phyloP scores from a whole-genome alignment of 2,113 vertebrate genomes.

The Fukomys damarensis region DNA sequence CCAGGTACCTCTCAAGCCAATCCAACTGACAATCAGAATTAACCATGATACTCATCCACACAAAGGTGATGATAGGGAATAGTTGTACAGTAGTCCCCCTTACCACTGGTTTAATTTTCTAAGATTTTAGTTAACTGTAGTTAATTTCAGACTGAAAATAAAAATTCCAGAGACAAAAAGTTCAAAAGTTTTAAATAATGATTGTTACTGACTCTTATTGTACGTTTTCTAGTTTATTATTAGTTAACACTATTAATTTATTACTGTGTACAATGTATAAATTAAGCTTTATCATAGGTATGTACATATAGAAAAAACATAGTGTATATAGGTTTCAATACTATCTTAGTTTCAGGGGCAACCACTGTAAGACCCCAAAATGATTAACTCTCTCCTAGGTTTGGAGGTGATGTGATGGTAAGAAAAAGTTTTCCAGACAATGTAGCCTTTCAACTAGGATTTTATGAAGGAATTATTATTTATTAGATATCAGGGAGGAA shows the following conservation, averaged over 20 bases:
- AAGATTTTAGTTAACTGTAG: neutral
- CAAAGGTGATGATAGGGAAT: neutral
- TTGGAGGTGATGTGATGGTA: neutral
- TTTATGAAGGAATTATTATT: neutral
- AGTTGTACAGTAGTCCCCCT: neutral
- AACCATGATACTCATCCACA: neutral
- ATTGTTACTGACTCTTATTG: neutral
- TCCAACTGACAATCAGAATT: neutral
- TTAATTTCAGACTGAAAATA: neutral
- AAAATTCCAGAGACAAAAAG: neutral
- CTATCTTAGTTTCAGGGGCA: neutral
- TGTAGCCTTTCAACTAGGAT: neutral
- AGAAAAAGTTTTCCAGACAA: constrained; percentile 6
- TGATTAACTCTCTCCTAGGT: neutral
- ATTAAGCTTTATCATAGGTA: neutral
- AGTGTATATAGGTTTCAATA: neutral
- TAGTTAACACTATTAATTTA: neutral
- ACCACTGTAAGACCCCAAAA: neutral
- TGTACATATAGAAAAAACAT: neutral
- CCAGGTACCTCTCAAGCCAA: neutral
- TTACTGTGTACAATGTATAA: neutral
- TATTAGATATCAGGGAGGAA: neutral
- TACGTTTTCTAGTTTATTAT: neutral
- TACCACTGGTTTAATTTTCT: neutral
- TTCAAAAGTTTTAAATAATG: neutral